Evolutionary conservation across 2,888 invertebrate species (phyloP).

Genomic region (Acleris literana): DNA sequence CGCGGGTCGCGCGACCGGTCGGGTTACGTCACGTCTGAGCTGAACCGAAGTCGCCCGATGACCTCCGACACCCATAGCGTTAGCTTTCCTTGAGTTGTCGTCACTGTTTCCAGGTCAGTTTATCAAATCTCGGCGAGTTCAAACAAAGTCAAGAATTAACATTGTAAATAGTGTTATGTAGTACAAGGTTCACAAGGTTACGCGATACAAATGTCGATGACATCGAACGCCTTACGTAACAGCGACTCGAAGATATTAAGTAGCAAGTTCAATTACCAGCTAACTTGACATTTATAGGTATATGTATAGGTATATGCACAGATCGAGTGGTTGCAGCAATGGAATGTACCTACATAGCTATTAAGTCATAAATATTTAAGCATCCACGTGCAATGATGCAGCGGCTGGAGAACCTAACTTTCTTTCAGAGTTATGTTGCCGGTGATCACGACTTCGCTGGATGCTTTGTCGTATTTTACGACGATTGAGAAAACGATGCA

Average conservation of each 20-base stretch:
- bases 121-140: constrained; percentile 43
- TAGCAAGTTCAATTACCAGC: constrained; percentile 29
- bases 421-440: not conserved
- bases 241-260: constrained; percentile 7
- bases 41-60: constrained; percentile 60
- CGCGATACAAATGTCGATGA: constrained; percentile 49
- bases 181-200: constrained; percentile 60
- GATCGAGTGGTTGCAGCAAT: too few relatives aligned
- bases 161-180: constrained; percentile 43
- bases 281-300: constrained; percentile 1
- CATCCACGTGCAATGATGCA: constrained; percentile 6
- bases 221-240: constrained; percentile 38
- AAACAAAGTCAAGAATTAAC: constrained; percentile 36
- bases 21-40: constrained; percentile 62
- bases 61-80: constrained; percentile 68
- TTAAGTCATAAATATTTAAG: constrained; percentile 2
- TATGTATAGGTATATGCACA: not conserved
- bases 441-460: not conserved
- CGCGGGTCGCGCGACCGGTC: constrained; percentile 50
- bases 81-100: constrained; percentile 57
- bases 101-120: constrained; percentile 59
- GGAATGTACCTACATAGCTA: not conserved
- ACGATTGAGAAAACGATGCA: constrained; percentile 12
- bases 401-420: not conserved
- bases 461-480: constrained; percentile 8